Evolutionary conservation across 2,797 vertebrate genomes (phyloP), one percentile per base, ranked within the genome.

Genomic region (Spinibarbus caldwelli): DNA sequence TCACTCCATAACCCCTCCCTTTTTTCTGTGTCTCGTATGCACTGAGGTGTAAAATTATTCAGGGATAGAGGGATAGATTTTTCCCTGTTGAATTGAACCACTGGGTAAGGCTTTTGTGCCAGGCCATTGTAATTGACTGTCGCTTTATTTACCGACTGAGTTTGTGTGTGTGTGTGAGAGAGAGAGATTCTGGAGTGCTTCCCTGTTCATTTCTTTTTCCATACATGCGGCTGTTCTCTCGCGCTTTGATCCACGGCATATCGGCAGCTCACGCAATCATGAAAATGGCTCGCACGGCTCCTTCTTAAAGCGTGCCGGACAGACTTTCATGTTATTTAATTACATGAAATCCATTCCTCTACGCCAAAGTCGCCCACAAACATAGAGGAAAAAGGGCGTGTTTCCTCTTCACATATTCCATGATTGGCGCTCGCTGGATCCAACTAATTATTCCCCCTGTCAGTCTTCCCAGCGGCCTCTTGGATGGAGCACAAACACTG

Each of bases 41-140:
- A 95, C 93, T 93, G 93, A 93, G 93, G 93, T 95, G 94, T 95
- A 94, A 95, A 95, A 95, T 95, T 95, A 95, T 95, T 95, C 94
- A 94, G 93, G 94, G 94, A 95, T 94, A 93, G 94, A 95, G 94
- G 93, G 94, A 92, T 90, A 84, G 89, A 90, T 89, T 90, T 90
- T 85, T 89, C 82, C 87, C 87, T 77, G 64, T 84, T 86, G 78
- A 86, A 90, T 83, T 77, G 87, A 88, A 88, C 88, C 72, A 83
- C 68, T 84, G 87, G 89, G 85, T 84, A 86, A 86, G 89, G 86
- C 91, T 89, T 89, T 89, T 86, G 85, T 87, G 87, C 85, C 79
- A 85, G 85, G 45, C 49, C 68, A 78, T 86, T 88, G 88, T 88
- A 90, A 90, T 85, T 57, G 84, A 88, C 86, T 87, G 80, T 78